Evolutionary conservation across 2,888 invertebrate genomes (phyloP).

Genomic region (Danaus chrysippus): DNA sequence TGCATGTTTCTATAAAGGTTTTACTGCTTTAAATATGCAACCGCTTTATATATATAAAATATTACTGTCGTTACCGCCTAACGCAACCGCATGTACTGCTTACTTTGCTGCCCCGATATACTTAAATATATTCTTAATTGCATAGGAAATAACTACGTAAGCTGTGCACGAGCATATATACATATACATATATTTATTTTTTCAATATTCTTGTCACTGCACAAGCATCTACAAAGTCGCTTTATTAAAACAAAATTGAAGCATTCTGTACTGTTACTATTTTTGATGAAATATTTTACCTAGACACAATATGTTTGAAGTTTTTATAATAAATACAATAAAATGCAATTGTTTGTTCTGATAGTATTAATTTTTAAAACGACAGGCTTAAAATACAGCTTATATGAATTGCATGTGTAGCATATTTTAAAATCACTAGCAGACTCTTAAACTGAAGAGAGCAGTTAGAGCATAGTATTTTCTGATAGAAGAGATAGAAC

Average conservation of each 20-base stretch:
- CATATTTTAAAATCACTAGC: constrained; percentile 6
- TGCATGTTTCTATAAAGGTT: constrained; percentile 59
- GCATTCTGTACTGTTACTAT: neutral
- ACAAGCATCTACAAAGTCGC: neutral
- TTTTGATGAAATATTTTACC: neutral
- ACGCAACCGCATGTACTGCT: constrained; percentile 28
- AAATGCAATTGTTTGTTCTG: neutral
- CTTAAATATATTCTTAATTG: neutral
- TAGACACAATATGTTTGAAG: neutral
- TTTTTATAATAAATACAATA: constrained; percentile 3
- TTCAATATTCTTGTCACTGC: neutral
- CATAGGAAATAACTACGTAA: neutral
- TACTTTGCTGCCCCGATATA: constrained; percentile 19
- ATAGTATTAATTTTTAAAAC: neutral
- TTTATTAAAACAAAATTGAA: neutral
- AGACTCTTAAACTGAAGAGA: constrained; percentile 10
- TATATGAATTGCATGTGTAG: constrained; percentile 29
- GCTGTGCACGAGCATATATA: constrained; percentile 2
- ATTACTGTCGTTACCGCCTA: constrained; percentile 20
- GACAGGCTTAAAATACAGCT: constrained; percentile 28
- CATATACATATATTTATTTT: neutral
- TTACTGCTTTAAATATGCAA: constrained; percentile 41
- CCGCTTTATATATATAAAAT: constrained; percentile 24
- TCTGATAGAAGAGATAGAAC: constrained; percentile 9
- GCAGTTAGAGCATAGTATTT: constrained; percentile 5